Evolutionary conservation across 1,140 invertebrate genomes (phyloP).

Genomic region (Chrysoperla carnea): DNA sequence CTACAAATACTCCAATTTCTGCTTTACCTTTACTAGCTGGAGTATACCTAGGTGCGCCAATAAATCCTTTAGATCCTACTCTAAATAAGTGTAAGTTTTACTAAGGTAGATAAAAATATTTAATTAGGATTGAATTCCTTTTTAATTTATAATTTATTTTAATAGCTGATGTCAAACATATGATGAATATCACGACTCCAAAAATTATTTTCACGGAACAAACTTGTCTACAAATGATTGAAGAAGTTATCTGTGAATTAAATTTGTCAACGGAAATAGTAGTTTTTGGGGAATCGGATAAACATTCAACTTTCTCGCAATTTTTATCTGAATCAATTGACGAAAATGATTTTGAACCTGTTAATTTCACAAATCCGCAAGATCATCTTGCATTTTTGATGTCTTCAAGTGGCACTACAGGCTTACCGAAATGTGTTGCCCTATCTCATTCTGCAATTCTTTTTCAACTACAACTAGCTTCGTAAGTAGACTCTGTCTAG

Average conservation of each 20-base stretch:
- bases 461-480: neutral
- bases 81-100: neutral
- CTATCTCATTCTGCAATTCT: conserved; percentile 33
- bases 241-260: conserved; percentile 9
- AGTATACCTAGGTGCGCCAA: neutral
- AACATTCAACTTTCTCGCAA: neutral
- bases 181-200: conserved; percentile 18
- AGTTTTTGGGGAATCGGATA: conserved; percentile 12
- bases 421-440: conserved; percentile 60
- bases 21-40: neutral
- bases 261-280: conserved; percentile 13
- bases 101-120: no score
- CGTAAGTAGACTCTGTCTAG: no score
- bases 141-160: neutral
- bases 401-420: conserved; percentile 60
- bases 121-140: no score
- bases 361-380: conserved; percentile 8
- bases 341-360: conserved; percentile 2
- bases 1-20: neutral
- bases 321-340: conserved; percentile 1
- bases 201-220: conserved; percentile 20
- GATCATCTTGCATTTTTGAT: conserved; percentile 23
- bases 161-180: conserved; percentile 9
- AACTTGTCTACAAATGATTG: conserved; percentile 7
- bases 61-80: conserved; percentile 1